Evolutionary conservation across 2,888 invertebrate species (phyloP).

Genomic region (Thyatira batis): DNA sequence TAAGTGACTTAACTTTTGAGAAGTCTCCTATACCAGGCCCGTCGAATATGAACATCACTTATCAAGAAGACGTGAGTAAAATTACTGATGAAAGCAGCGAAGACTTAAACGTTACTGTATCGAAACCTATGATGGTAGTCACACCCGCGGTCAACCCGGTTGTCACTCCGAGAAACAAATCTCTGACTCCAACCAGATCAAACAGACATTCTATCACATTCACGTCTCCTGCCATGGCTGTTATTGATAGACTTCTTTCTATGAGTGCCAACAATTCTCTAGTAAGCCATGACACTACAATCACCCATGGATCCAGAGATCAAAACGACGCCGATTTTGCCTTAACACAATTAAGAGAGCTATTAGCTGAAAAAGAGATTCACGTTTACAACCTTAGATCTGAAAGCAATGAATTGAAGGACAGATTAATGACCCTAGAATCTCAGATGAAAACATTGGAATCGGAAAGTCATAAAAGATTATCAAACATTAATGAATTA

Average conservation of each 20-base stretch:
- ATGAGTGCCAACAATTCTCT: slow-evolving; percentile 65
- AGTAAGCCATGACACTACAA: slow-evolving; percentile 46
- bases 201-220: slow-evolving; percentile 70
- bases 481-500: slow-evolving; percentile 63
- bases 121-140: slow-evolving; percentile 75
- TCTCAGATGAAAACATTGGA: slow-evolving; percentile 64
- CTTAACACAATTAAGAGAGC: slow-evolving; percentile 71
- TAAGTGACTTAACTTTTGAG: slow-evolving; percentile 25
- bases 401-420: slow-evolving; percentile 74
- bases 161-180: slow-evolving; percentile 56
- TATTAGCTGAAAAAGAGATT: slow-evolving; percentile 81
- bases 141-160: slow-evolving; percentile 68
- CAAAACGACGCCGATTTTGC: slow-evolving; percentile 63
- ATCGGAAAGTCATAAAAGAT: slow-evolving; percentile 54
- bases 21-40: slow-evolving; percentile 41
- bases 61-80: slow-evolving; percentile 31
- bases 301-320: slow-evolving; percentile 45
- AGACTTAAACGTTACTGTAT: slow-evolving; percentile 52
- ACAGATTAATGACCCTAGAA: slow-evolving; percentile 66
- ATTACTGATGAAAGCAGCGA: slow-evolving; percentile 46
- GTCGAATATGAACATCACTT: slow-evolving; percentile 42
- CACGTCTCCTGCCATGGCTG: slow-evolving; percentile 78
- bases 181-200: slow-evolving; percentile 56
- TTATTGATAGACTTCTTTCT: slow-evolving; percentile 76
- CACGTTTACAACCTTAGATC: slow-evolving; percentile 75